Evolutionary conservation across 2,888 invertebrate species (phyloP), one percentile per base, ranked within the genome.

Genomic region (Diabrotica balteata): DNA sequence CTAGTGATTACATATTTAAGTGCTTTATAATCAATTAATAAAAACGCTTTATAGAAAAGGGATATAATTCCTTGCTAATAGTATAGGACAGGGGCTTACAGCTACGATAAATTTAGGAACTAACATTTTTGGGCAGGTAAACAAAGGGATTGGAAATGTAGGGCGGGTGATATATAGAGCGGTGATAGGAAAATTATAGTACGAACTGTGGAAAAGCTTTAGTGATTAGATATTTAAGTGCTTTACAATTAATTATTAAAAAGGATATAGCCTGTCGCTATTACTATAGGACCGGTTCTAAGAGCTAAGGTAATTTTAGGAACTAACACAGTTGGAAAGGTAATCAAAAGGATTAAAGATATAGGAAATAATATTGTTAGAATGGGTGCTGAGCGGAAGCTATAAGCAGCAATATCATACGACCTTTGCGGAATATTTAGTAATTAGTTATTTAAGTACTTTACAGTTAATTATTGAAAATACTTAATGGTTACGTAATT

Each of bases 361-460:
- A 62, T 80, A 45, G 79, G 80, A 5, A 72, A 73, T 8, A 80
- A 78, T 68, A 81, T 83, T 8, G 77, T 83, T 59, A 76, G 78
- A 70, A 81, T 82, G 8, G 83, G 84, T 42, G 80, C 80, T 47
- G 78, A 80, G 83, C 83, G 43, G 80, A 80, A 61, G 80, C 79
- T 72, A 80, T 84, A 7, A 58, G 77, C 22, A 17, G 17, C 17
- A 77, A 72, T 63, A 77, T 77, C 7, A 65, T 72, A 8, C 68
- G 72, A 55, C 76, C 77, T 7, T 65, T 77, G 9, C 69, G 51
- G 51, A 71, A 45, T 17, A n/a, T n/a, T n/a, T n/a, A n/a, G 17
- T 17, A 0, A 46, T 8, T 46, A 46, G 46, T 8, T 46, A 46
- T 46, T 46, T 46, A 46, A 8, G 9, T 2, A 8, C 9, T 9